Percentiles rank a stretch among this genome's conserved stretches.
Conservation (phyloP, 2,888 invertebrate genomes). For the Fragum whitleyi region DNA sequence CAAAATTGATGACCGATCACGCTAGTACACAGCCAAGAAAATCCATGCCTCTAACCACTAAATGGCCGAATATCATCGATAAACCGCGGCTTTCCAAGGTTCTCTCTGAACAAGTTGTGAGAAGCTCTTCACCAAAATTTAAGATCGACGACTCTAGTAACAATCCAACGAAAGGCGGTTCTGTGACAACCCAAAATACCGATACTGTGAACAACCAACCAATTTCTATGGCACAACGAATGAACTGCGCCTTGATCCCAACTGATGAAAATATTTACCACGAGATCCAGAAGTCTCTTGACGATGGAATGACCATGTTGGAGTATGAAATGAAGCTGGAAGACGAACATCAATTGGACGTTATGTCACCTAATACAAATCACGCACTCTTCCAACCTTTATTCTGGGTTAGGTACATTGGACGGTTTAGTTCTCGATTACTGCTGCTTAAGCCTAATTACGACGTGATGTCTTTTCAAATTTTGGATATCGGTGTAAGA, state of each 20-base stretch:
- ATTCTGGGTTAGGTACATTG: constrained; percentile 72
- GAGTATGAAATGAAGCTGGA: constrained; percentile 44
- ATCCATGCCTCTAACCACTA: too few species aligned
- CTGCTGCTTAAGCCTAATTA: constrained; percentile 78
- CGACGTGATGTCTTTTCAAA: constrained; percentile 72
- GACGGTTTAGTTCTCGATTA: constrained; percentile 75
- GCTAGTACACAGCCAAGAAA: too few species aligned
- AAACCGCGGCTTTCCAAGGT: too few species aligned
- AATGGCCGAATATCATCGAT: too few species aligned
- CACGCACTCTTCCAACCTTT: constrained; percentile 47
- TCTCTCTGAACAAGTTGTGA: too few species aligned
- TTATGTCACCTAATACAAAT: constrained; percentile 5
- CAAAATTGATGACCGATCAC: too few species aligned
- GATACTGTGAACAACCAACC: neutral
- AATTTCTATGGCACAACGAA: neutral
- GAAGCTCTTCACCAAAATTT: too few species aligned
- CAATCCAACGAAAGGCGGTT: too few species aligned
- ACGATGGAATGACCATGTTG: constrained; percentile 50
- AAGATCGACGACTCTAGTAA: too few species aligned
- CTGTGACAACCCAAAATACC: neutral
- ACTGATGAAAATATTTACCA: constrained; percentile 22
- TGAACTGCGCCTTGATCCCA: constrained; percentile 30
- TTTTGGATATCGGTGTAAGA: constrained; percentile 74
- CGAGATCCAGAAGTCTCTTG: constrained; percentile 34
- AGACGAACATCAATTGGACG: constrained; percentile 20